These are phyloP conservation scores for Caenorhabditis becei DNA, from an alignment of 2,888 invertebrate species.

Conservation along the genomic window DNA sequence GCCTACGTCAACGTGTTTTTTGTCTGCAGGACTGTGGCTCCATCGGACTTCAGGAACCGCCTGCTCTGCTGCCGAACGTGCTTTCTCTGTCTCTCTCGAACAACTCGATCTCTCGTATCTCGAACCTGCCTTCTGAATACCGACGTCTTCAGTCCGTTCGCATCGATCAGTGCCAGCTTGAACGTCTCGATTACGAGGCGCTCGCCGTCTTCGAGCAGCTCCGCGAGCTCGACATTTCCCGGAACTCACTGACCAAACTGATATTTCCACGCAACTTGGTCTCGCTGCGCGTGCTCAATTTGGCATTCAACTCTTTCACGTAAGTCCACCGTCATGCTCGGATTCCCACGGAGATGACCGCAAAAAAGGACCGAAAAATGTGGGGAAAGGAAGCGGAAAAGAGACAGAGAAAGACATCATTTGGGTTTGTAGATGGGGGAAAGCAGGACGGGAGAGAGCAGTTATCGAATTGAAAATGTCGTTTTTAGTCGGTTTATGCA, in stretches of 20 bases:
- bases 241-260: conserved; percentile 46
- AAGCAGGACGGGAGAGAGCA: background rate
- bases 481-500: background rate
- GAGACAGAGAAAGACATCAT: conserved; percentile 2
- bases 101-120: conserved; percentile 57
- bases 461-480: conserved; percentile 11
- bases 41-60: conserved; percentile 40
- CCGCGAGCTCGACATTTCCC: conserved; percentile 56
- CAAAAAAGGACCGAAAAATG: conserved; percentile 1
- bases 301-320: conserved; percentile 58
- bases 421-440: too few species aligned
- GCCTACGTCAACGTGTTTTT: background rate
- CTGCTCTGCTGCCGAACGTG: conserved; percentile 55
- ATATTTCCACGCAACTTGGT: conserved; percentile 57
- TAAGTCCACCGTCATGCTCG: conserved; percentile 48
- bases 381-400: background rate
- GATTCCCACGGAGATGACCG: conserved; percentile 52
- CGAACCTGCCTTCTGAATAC: conserved; percentile 56
- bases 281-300: conserved; percentile 54
- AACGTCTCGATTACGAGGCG: conserved; percentile 62
- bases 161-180: conserved; percentile 62
- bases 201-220: conserved; percentile 56
- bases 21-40: conserved; percentile 59
- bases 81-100: conserved; percentile 62
- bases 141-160: conserved; percentile 58